Evolutionary conservation across 2,797 vertebrate species (phyloP), one percentile per base, ranked within the genome.

Genomic region (Spinibarbus caldwelli): DNA sequence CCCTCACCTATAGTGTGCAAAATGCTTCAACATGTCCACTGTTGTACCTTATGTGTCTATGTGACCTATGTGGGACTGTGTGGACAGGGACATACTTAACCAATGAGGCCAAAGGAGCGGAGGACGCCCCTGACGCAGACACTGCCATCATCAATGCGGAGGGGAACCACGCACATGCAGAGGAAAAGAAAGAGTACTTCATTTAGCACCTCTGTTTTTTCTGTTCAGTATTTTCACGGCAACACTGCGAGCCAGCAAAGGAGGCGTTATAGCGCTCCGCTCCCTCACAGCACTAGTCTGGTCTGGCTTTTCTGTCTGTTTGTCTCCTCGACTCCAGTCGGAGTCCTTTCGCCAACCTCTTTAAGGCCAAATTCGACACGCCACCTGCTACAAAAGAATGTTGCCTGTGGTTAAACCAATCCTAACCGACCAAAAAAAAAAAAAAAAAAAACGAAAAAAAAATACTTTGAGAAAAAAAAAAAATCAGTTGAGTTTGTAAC

Each of bases 171-270:
- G 96, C 98, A 94, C 98, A 99, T 84, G 97, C 98, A 88, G 98
- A 99, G 93, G 98, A 99, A 94, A 99, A 99, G 96, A 99, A 99
- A 92, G 98, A 99, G 93, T 99, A 99, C 94, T 99, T 99, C 95
- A 99, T 99, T 96, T 99, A 99, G 94, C 96, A 95, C 93, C 93
- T 94, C 92, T 94, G 93, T n/a, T 89, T 92, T 80, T 87, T 85
- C 92, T 93, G 92, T 95, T 95, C 92, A 89, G 92, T 95, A 92
- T 68, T 92, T 88, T 91, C 89, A 87, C 94, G 94, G 94, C 96
- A 95, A 96, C 95, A 89, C 84, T 80, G 85, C 83, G 95, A 95
- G 85, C 91, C 94, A 94, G 94, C 93, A 93, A 93, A 82, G 73
- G 86, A 78, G 83, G 89, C 87, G 85, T 68, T 38, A 79, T 88